Percentiles rank a stretch among this genome's conserved stretches.
Conservation (phyloP, 2,113 vertebrate species). For the Furnarius figulus region DNA sequence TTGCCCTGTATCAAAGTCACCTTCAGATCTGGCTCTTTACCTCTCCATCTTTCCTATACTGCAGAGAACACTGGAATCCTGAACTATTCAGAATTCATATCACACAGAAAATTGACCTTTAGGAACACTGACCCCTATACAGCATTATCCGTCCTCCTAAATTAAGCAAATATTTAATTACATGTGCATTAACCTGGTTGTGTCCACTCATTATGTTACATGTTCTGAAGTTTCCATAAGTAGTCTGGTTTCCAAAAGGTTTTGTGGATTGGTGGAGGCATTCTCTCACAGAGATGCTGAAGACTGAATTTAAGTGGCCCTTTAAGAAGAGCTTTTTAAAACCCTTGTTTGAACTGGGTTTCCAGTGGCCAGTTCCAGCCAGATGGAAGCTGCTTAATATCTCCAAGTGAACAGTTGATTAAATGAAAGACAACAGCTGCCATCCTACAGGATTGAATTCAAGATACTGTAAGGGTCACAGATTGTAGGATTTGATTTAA, state of each 20-base stretch:
- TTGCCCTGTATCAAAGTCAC: background rate
- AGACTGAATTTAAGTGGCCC: background rate
- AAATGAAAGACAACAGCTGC: constrained; percentile 2
- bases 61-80: background rate
- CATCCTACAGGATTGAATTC: background rate
- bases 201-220: background rate
- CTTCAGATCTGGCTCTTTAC: background rate
- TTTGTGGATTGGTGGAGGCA: background rate
- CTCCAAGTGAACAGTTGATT: constrained; percentile 8
- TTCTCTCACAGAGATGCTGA: background rate
- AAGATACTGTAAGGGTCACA: background rate
- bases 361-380: background rate
- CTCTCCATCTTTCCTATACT: background rate
- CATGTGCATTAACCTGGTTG: background rate
- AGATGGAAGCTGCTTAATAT: background rate
- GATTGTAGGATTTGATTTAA: background rate
- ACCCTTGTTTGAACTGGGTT: background rate
- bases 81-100: background rate
- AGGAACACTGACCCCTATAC: background rate
- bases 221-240: background rate
- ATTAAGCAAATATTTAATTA: background rate
- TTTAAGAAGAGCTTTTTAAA: background rate
- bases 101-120: background rate
- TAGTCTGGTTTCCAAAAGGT: background rate
- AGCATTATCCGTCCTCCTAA: background rate